Percentiles rank a stretch among this genome's conserved stretches.
These are phyloP conservation scores for Drosophila biarmipes DNA, from an alignment of 1,140 invertebrate species.

Conservation along the genomic window DNA sequence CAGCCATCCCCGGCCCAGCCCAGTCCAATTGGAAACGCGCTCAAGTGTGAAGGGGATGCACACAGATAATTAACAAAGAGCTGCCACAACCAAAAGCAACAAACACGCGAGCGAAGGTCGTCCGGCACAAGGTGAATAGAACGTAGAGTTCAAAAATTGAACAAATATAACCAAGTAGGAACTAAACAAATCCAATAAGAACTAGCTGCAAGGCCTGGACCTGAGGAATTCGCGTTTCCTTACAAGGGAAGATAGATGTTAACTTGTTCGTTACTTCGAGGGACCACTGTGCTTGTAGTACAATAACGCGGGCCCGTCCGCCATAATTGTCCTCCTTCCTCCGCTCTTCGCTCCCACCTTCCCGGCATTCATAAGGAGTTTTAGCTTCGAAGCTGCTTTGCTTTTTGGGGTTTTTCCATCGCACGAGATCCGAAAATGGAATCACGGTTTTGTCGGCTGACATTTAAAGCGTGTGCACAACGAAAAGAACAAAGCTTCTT, in stretches of 20 bases:
- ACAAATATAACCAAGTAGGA: background rate
- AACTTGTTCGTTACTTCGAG: no score
- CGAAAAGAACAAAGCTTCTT: constrained; percentile 14
- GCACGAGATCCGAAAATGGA: constrained; percentile 20
- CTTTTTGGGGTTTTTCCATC: constrained; percentile 25
- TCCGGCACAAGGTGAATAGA: constrained; percentile 26
- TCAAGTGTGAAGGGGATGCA: constrained; percentile 26
- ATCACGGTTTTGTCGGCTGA: constrained; percentile 64
- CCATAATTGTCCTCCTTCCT: background rate
- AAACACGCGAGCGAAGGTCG: constrained; percentile 12
- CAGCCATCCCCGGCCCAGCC: constrained; percentile 11
- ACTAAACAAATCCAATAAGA: no score
- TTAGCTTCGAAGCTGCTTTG: constrained; percentile 13
- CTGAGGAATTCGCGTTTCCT: background rate
- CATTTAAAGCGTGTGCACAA: constrained; percentile 48
- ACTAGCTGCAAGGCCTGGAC: no score
- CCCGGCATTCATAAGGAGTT: constrained; percentile 9
- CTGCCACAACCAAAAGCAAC: constrained; percentile 50
- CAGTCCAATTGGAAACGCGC: constrained; percentile 42
- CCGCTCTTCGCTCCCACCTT: constrained; percentile 13
- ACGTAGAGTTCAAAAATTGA: constrained; percentile 4
- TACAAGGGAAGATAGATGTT: no score
- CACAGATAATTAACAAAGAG: constrained; percentile 62
- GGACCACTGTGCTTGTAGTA: constrained; percentile 1
- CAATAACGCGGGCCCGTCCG: background rate